Evolutionary conservation across 2,888 invertebrate genomes (phyloP).

Genomic region (Luperina testacea): DNA sequence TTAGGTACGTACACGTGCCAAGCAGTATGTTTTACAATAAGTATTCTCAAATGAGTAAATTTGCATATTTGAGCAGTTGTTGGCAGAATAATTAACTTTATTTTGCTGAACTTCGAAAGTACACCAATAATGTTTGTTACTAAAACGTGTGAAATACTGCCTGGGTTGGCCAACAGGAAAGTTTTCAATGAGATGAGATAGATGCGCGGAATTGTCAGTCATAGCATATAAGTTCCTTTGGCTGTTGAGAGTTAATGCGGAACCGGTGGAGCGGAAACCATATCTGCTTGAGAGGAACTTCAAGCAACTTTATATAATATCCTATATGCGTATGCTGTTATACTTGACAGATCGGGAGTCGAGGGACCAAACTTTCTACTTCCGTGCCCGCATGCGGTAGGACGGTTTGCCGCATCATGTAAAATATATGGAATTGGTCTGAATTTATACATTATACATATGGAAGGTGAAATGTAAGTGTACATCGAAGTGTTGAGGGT

Average conservation of each 20-base stretch:
- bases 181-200: conserved; percentile 20
- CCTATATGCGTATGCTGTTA: conserved; percentile 31
- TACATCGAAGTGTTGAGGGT: not conserved
- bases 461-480: not conserved
- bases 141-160: conserved; percentile 12
- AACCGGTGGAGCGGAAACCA: not conserved
- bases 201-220: conserved; percentile 7
- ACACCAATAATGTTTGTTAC: conserved; percentile 28
- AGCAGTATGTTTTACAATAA: conserved; percentile 19
- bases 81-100: conserved; percentile 46
- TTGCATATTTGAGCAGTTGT: conserved; percentile 39
- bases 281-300: conserved; percentile 11
- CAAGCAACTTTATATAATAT: conserved; percentile 29
- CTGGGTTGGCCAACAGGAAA: conserved; percentile 5
- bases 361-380: conserved; percentile 13
- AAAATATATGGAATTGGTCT: too few species aligned
- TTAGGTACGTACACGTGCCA: conserved; percentile 10
- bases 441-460: not conserved
- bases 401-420: not conserved
- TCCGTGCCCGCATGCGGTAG: not conserved
- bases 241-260: conserved; percentile 11
- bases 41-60: conserved; percentile 34
- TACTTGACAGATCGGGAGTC: conserved; percentile 14
- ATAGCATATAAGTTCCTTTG: conserved; percentile 4
- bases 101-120: conserved; percentile 43